These are phyloP conservation scores for Caenorhabditis uteleia DNA, from an alignment of 2,888 invertebrate species.

Conservation along the genomic window DNA sequence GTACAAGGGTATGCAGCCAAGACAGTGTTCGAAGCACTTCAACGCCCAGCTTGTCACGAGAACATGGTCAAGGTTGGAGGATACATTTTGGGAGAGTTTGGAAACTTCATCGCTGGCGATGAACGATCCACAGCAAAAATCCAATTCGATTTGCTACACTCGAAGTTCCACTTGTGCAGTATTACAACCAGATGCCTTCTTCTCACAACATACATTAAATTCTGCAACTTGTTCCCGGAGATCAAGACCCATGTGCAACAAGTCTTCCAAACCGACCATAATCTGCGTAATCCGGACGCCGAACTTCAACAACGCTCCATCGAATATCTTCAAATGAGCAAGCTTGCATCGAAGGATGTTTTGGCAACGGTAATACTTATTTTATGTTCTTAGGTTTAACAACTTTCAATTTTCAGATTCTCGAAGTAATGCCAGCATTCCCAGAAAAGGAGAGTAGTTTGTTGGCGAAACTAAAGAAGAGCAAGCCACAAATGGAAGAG, in stretches of 20 bases:
- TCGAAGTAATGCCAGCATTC: slow-evolving; percentile 99
- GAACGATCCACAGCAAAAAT: slow-evolving; percentile 91
- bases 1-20: slow-evolving; percentile 99
- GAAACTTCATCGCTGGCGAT: slow-evolving; percentile 98
- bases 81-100: slow-evolving; percentile 98
- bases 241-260: slow-evolving; percentile 93
- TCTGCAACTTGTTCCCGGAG: slow-evolving; percentile 98
- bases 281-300: slow-evolving; percentile 94
- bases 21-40: slow-evolving; percentile 86
- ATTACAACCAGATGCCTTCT: slow-evolving; percentile 94
- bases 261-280: slow-evolving; percentile 79
- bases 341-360: slow-evolving; percentile 94
- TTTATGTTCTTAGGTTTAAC: background rate
- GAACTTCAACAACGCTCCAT: slow-evolving; percentile 97
- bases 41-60: slow-evolving; percentile 98
- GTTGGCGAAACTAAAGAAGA: slow-evolving; percentile 94
- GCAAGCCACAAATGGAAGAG: slow-evolving; percentile 92
- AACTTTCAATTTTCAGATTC: slow-evolving; percentile 59
- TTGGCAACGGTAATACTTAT: slow-evolving; percentile 73
- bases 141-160: slow-evolving; percentile 96
- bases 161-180: slow-evolving; percentile 96
- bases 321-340: slow-evolving; percentile 93
- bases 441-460: slow-evolving; percentile 93
- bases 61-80: slow-evolving; percentile 99
- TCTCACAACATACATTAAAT: slow-evolving; percentile 97